These are phyloP conservation scores for Gobio occitaniae DNA, from an alignment of 2,797 vertebrate genomes.

Conservation along the genomic window DNA sequence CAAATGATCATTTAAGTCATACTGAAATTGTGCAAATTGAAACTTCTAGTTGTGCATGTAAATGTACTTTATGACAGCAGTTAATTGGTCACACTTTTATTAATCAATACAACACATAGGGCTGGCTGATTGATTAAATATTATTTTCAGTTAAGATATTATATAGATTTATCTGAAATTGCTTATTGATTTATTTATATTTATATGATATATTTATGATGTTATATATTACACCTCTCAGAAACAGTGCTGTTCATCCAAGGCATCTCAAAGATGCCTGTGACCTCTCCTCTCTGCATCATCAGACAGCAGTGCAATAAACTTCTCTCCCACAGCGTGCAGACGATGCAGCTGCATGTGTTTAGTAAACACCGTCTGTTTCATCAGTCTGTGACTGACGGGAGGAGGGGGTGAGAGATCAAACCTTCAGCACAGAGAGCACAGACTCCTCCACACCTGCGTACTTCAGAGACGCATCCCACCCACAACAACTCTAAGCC, in stretches of 20 bases:
- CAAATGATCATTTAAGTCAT: background rate
- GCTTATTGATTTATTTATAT: background rate
- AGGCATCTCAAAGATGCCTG: constrained; percentile 8
- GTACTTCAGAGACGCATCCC: constrained; percentile 57
- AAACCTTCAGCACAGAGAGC: constrained; percentile 59
- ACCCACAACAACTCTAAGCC: constrained; percentile 51
- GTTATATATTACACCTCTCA: background rate
- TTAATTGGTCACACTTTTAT: background rate
- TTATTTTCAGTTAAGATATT: background rate
- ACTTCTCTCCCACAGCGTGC: constrained; percentile 59
- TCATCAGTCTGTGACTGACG: constrained; percentile 60
- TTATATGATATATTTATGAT: background rate
- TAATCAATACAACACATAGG: no score
- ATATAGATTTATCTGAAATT: background rate
- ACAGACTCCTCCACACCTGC: constrained; percentile 68
- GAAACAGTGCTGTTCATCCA: constrained; percentile 4
- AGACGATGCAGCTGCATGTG: constrained; percentile 72
- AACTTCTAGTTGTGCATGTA: no score
- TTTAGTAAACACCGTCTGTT: constrained; percentile 78
- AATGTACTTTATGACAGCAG: background rate
- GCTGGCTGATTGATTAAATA: no score
- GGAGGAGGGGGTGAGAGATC: constrained; percentile 53
- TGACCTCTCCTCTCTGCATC: constrained; percentile 8
- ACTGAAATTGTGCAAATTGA: background rate
- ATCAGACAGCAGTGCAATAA: constrained; percentile 15